phyloP scores from a whole-genome alignment of 2,888 invertebrate species.

The Noctuana brunneofusca region DNA sequence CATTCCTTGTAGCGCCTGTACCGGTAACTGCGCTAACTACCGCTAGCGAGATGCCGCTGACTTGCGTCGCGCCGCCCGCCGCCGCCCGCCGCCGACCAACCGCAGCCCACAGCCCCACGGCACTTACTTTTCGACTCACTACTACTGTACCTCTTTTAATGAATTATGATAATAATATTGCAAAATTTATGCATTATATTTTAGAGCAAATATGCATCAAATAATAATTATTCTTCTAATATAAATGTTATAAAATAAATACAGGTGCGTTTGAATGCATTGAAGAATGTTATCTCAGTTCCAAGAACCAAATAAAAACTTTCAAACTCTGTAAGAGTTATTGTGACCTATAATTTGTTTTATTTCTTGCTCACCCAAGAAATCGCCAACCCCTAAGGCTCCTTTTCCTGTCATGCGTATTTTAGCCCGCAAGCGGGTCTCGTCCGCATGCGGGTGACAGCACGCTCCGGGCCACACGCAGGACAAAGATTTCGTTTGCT shows the following conservation, averaged over 20 bases:
- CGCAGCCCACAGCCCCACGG: background rate
- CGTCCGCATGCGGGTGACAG: no score
- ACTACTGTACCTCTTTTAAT: constrained; percentile 34
- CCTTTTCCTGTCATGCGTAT: no score
- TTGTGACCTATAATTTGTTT: constrained; percentile 42
- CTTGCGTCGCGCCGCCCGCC: background rate
- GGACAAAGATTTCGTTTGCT: no score
- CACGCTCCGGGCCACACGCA: no score
- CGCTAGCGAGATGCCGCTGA: background rate
- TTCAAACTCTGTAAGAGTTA: constrained; percentile 67
- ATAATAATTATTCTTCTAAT: constrained; percentile 41
- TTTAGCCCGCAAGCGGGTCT: no score
- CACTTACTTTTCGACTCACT: constrained; percentile 20
- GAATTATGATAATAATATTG: constrained; percentile 25
- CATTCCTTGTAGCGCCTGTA: background rate
- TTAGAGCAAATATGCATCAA: constrained; percentile 44
- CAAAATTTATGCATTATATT: constrained; percentile 40
- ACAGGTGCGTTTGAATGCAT: constrained; percentile 47
- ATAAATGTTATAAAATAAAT: constrained; percentile 38
- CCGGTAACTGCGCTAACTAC: no score
- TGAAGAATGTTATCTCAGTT: constrained; percentile 62
- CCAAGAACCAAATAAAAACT: constrained; percentile 63
- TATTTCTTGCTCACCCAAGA: constrained; percentile 38
- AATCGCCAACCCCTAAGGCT: background rate
- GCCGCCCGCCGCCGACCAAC: background rate